These are phyloP conservation scores for Blastobasis lacticolella DNA, from an alignment of 2,888 invertebrate genomes.

Conservation along the genomic window DNA sequence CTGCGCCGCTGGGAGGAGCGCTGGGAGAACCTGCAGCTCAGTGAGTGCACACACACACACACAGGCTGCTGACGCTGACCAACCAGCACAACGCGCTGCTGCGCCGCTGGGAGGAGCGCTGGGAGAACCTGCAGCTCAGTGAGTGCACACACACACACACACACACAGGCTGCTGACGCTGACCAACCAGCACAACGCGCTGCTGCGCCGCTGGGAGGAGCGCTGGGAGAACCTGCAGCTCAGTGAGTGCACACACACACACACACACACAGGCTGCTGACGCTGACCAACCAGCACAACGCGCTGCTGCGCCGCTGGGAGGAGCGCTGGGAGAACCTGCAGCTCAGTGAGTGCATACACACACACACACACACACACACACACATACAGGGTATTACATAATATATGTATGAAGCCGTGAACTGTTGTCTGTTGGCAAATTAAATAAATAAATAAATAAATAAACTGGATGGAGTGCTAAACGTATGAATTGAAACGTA, in stretches of 20 bases:
- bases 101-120: conserved; percentile 98
- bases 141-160: too few species aligned
- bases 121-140: conserved; percentile 99
- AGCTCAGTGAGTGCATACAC: conserved; percentile 88
- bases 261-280: conserved; percentile 94
- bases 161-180: conserved; percentile 94
- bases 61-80: conserved; percentile 92
- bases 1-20: conserved; percentile 98
- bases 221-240: conserved; percentile 99
- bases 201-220: conserved; percentile 98
- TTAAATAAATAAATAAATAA: too few species aligned
- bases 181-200: conserved; percentile 93
- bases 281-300: conserved; percentile 93
- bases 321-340: conserved; percentile 99
- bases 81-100: conserved; percentile 95
- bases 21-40: conserved; percentile 99
- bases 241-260: too few species aligned
- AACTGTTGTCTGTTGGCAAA: too few species aligned
- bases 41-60: conserved; percentile 92
- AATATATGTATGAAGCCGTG: too few species aligned
- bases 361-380: too few species aligned
- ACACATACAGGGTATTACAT: too few species aligned
- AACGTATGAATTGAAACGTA: too few species aligned
- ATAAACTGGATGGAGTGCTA: too few species aligned
- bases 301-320: conserved; percentile 97